phyloP scores from a whole-genome alignment of 2,113 vertebrate species.

The Trogon surrucura region DNA sequence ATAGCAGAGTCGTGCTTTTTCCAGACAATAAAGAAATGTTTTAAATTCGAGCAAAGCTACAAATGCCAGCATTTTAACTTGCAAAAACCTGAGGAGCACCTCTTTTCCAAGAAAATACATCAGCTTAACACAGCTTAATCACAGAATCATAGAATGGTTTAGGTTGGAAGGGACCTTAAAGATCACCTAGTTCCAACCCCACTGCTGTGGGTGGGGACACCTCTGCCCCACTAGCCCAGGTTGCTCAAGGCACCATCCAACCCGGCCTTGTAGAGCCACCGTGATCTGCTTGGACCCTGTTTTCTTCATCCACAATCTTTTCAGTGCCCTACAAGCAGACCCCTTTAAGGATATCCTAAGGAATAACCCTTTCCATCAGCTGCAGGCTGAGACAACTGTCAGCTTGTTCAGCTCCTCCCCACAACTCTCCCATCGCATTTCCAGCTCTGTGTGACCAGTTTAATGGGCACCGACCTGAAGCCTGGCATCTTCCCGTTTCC shows the following conservation, averaged over 20 bases:
- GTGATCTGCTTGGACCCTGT: neutral
- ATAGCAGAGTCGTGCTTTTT: neutral
- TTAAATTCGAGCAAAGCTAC: neutral
- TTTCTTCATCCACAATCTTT: neutral
- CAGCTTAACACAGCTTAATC: neutral
- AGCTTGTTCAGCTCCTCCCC: neutral
- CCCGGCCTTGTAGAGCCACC: no score
- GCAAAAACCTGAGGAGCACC: neutral
- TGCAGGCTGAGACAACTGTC: neutral
- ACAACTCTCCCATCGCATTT: neutral
- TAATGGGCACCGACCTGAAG: neutral
- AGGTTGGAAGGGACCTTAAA: no score
- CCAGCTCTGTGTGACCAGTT: neutral
- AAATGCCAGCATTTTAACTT: neutral
- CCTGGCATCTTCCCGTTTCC: neutral
- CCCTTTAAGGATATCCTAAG: neutral
- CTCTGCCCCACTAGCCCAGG: no score
- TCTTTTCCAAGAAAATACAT: neutral
- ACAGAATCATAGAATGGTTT: no score
- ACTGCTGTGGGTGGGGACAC: no score
- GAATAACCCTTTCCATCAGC: neutral
- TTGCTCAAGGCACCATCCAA: no score
- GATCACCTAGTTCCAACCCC: no score
- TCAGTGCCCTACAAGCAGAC: neutral
- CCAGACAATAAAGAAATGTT: neutral